Evolutionary conservation across 2,797 vertebrate genomes (phyloP), one percentile per base, ranked within the genome.

Genomic region (Prunella strophiata): DNA sequence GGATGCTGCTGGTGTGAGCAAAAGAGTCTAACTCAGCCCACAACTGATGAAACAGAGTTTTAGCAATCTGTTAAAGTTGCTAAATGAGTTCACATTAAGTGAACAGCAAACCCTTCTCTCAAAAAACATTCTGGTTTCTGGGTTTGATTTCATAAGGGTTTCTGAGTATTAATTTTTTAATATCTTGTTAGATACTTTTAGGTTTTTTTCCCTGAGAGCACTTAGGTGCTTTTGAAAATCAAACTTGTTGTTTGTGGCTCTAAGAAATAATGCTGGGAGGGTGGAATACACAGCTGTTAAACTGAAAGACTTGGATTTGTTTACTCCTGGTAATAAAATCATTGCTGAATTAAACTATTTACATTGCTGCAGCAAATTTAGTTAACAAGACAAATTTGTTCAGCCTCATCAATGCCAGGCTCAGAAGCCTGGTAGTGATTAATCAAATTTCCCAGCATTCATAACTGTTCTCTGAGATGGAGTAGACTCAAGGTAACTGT

Each of bases 311-410:
- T 90, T 95, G 73, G 72, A 95, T 97, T 97, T 97, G 94, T 97
- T 98, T 97, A 96, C 85, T 97, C 85, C 80, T 97, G 48, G 93
- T 97, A 97, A 96, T 97, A 96, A 97, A 96, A 92, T 70, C 68
- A 80, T 92, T 92, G 91, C 90, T 81, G 90, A 93, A 94, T 97
- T 97, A 93, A 96, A 93, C 89, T 97, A 81, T 97, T 96, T 96
- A 74, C 95, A 94, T 94, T 95, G 89, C 91, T 91, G 93, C 92
- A 97, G 91, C 95, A 97, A 97, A 97, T 97, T 97, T 90, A 92
- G 74, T 96, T 97, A 98, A 96, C 97, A 95, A 80, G 96, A 95
- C 86, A 91, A 77, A 97, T 97, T 97, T 96, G 95, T 96, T 97
- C 97, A 96, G 96, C 95, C 93, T 97, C 96, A 97, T 97, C 96